phyloP scores from a whole-genome alignment of 2,797 vertebrate genomes.

The Pelobates cultripes region DNA sequence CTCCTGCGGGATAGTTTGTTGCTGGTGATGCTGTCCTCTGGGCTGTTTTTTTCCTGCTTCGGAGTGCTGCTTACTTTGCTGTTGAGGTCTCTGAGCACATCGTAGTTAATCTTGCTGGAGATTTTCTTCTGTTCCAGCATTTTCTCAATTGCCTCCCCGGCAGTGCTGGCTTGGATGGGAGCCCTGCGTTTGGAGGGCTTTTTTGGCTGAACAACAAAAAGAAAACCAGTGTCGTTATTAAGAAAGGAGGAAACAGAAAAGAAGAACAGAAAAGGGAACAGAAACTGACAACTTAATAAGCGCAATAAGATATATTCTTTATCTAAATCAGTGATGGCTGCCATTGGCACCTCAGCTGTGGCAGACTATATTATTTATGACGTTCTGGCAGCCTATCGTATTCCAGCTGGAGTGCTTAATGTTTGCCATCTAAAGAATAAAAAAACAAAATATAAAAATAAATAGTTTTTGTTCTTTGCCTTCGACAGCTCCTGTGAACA shows the following conservation, averaged over 20 bases:
- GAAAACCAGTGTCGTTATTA: not conserved
- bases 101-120: constrained; percentile 97
- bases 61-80: constrained; percentile 75
- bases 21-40: constrained; percentile 54
- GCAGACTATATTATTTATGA: too few species aligned
- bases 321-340: too few species aligned
- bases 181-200: constrained; percentile 72
- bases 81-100: constrained; percentile 90
- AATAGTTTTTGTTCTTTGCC: too few species aligned
- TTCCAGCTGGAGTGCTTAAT: too few species aligned
- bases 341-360: too few species aligned
- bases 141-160: constrained; percentile 94
- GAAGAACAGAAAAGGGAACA: not conserved
- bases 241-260: not conserved
- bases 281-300: not conserved
- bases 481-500: too few species aligned
- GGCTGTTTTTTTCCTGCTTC: constrained; percentile 58
- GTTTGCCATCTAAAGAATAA: too few species aligned
- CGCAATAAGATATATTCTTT: not conserved
- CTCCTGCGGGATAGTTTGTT: constrained; percentile 71
- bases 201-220: constrained; percentile 71
- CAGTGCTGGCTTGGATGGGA: constrained; percentile 87
- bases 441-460: too few species aligned
- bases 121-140: constrained; percentile 97
- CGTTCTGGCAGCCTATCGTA: too few species aligned